Conservation (phyloP, 2,113 vertebrate genomes). For the Cyanocitta stelleri region DNA sequence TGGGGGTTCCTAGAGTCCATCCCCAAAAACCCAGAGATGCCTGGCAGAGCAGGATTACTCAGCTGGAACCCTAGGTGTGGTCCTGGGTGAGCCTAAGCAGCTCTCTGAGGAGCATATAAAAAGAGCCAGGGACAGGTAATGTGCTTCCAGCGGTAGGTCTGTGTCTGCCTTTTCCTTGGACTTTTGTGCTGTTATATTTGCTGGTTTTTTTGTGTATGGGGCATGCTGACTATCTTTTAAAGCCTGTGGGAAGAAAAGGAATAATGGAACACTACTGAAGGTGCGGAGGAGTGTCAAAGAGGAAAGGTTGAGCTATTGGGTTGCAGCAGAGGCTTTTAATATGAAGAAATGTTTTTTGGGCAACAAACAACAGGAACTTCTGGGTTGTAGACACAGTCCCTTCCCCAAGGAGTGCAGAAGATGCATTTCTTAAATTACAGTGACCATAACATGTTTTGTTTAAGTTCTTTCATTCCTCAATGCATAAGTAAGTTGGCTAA, state of each 20-base stretch:
- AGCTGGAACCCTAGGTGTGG: neutral
- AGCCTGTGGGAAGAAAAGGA: neutral
- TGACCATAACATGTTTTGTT: neutral
- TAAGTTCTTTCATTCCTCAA: neutral
- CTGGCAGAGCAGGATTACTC: neutral
- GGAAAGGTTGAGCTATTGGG: neutral
- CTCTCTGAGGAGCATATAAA: neutral
- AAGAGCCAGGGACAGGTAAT: accelerated
- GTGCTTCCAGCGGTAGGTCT: accelerated
- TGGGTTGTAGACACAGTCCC: neutral
- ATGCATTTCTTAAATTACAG: neutral
- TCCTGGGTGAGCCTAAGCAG: neutral
- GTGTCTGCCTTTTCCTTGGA: neutral
- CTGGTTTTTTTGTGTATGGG: accelerated
- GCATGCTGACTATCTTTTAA: neutral
- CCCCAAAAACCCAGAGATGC: neutral
- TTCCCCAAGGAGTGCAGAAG: neutral
- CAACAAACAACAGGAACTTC: neutral
- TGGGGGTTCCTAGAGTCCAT: neutral
- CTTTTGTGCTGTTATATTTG: neutral
- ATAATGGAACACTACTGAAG: neutral
- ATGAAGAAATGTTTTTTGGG: neutral
- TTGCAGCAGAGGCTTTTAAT: neutral
- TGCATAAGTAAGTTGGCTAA: neutral
- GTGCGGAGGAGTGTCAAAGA: neutral